Evolutionary conservation across 2,113 vertebrate genomes (phyloP), one percentile per base, ranked within the genome.

Genomic region (Agapornis roseicollis): DNA sequence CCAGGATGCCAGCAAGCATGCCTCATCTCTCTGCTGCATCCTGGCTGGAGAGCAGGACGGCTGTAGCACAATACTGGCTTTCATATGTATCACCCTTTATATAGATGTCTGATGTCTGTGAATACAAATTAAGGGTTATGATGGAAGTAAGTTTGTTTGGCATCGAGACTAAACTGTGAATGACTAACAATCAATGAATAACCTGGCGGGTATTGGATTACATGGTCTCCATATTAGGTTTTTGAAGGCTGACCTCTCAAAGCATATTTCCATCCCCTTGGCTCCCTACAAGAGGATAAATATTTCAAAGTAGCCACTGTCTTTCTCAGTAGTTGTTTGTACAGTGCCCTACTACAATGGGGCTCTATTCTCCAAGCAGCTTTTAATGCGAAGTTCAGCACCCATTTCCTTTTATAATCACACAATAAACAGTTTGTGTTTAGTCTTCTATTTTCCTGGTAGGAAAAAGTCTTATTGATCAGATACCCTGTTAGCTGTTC

Each of bases 121-220:
- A 89, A 87, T 74, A 81, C 76, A 63, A 74, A 83, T 46, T 29
- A 89, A 79, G 71, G 78, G 37, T 79, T 19, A 20, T 0, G 2
- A 73, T 58, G 69, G 80, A 88, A 92, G 31, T 70, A 77, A 88
- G 50, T 92, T 93, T 77, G 82, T 88, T 80, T 93, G 77, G 76
- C 77, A 65, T 23, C 24, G 28, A 78, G 64, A 93, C 77, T 71
- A 83, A 81, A 25, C 90, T 64, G 72, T 86, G 83, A 92, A 86
- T 65, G 80, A 81, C 65, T 93, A 74, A 86, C 72, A 74, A 12
- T 24, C 79, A 88, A n/a, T 81, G 77, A 90, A 88, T 71, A 92
- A 71, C 69, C 25, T 88, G 79, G 77, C 46, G 72, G 90, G 86
- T 92, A 86, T 90, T 63, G 94, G 89, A 92, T 84, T 88, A 80